Conservation (phyloP, 2,888 invertebrate species). For the Nymphalis urticae region DNA sequence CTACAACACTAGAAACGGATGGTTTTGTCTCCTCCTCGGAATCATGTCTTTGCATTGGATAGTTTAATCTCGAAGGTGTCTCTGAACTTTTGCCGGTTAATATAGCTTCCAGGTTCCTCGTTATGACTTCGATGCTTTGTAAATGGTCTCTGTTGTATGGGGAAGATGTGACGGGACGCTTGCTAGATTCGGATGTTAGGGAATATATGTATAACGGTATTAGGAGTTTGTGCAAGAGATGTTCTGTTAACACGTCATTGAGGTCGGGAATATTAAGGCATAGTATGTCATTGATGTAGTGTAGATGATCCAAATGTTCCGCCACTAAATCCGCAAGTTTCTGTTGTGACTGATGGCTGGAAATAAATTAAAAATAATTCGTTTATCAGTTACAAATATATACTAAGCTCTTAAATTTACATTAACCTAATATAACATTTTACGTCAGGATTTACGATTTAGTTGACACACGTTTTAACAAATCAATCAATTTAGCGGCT, state of each 20-base stretch:
- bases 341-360: slow-evolving; percentile 94
- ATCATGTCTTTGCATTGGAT: slow-evolving; percentile 64
- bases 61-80: slow-evolving; percentile 68
- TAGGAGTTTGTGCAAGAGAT: slow-evolving; percentile 94
- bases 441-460: too few species aligned
- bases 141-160: slow-evolving; percentile 72
- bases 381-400: too few species aligned
- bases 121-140: slow-evolving; percentile 82
- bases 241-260: slow-evolving; percentile 96
- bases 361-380: slow-evolving; percentile 49
- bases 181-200: slow-evolving; percentile 79
- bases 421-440: too few species aligned
- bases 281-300: slow-evolving; percentile 98
- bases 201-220: slow-evolving; percentile 97
- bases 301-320: slow-evolving; percentile 97
- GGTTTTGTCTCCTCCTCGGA: slow-evolving; percentile 83
- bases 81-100: slow-evolving; percentile 81
- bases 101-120: slow-evolving; percentile 84
- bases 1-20: slow-evolving; percentile 93
- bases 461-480: too few species aligned
- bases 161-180: slow-evolving; percentile 55
- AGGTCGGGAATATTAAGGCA: slow-evolving; percentile 94
- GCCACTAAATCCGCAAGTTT: slow-evolving; percentile 96
- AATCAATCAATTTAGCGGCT: too few species aligned
- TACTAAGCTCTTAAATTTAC: too few species aligned